Evolutionary conservation across 2,888 invertebrate genomes (phyloP), one percentile per base, ranked within the genome.

Genomic region (Apotomis betuletana): DNA sequence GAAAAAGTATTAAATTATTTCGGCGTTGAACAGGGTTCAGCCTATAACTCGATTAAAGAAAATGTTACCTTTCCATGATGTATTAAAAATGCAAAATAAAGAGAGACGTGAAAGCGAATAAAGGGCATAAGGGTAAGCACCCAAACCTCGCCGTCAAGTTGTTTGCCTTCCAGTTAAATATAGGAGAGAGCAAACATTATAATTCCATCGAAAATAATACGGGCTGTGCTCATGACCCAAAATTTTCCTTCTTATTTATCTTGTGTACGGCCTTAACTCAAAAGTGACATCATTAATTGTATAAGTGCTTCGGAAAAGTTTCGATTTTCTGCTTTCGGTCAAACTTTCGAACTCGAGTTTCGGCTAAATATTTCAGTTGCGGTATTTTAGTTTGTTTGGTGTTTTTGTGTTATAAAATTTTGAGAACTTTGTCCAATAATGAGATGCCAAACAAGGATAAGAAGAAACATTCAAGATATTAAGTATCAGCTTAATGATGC

Each of bases 221-320:
- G 46, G 15, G n/a, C 8, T 3, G 5, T 3, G 6, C 13, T 60
- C 59, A 27, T 52, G 52, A 54, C 54, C 60, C 68, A 46, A 44
- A 67, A 41, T 38, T 61, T 54, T 38, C 41, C 13, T 15, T 62
- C 27, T 15, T 65, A 60, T 70, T 60, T 70, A 58, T 64, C 58
- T 65, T 70, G 44, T 36, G 46, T 5, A n/a, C 41, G 8, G 3
- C 55, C 46, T 49, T 12, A 59, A 64, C 65, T 65, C 59, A 65
- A 60, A 70, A 65, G 54, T 60, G 60, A 38, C 60, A 60, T 49
- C 60, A 46, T 49, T 70, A 70, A 59, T 70, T 70, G 52, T n/a
- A 51, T 15, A 70, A 65, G 59, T 54, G 65, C 54, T 57, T 52
- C 27, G 65, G 46, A 44, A 36, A 70, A 64, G 41, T 44, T 49